These are phyloP conservation scores for Spialia ferax DNA, from an alignment of 2,888 invertebrate species.

Conservation along the genomic window DNA sequence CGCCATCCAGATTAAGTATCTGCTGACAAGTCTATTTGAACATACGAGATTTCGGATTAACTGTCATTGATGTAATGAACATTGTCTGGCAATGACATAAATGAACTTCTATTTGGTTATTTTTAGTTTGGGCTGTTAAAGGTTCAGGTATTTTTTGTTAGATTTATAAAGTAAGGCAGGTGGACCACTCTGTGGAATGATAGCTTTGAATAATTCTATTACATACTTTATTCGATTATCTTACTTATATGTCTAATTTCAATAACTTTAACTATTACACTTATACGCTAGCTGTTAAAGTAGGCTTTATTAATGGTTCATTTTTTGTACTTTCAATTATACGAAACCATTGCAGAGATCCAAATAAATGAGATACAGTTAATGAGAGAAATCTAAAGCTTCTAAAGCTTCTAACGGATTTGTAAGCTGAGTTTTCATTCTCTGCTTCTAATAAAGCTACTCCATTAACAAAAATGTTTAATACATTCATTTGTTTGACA, in stretches of 20 bases:
- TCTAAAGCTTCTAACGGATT: constrained; percentile 47
- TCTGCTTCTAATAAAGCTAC: constrained; percentile 51
- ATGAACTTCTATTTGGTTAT: neutral
- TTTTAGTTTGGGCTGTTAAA: neutral
- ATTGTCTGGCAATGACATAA: neutral
- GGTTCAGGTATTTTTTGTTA: neutral
- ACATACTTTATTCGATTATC: too few relatives aligned
- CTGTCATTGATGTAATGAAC: constrained; percentile 47
- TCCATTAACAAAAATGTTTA: constrained; percentile 58
- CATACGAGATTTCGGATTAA: constrained; percentile 55
- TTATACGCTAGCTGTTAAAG: too few relatives aligned
- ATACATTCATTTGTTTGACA: constrained; percentile 54
- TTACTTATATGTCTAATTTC: too few relatives aligned
- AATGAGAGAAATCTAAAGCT: constrained; percentile 32
- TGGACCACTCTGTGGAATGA: neutral
- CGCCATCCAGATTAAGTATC: constrained; percentile 62
- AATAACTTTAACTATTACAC: too few relatives aligned
- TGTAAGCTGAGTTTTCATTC: constrained; percentile 55
- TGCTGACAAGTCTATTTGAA: constrained; percentile 71
- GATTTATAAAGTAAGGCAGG: neutral
- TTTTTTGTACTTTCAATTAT: neutral
- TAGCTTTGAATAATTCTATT: too few relatives aligned
- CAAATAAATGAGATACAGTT: constrained; percentile 16
- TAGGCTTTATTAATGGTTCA: too few relatives aligned
- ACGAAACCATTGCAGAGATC: constrained; percentile 1